phyloP scores from a whole-genome alignment of 2,113 vertebrate species.

The Anguilla japonica region DNA sequence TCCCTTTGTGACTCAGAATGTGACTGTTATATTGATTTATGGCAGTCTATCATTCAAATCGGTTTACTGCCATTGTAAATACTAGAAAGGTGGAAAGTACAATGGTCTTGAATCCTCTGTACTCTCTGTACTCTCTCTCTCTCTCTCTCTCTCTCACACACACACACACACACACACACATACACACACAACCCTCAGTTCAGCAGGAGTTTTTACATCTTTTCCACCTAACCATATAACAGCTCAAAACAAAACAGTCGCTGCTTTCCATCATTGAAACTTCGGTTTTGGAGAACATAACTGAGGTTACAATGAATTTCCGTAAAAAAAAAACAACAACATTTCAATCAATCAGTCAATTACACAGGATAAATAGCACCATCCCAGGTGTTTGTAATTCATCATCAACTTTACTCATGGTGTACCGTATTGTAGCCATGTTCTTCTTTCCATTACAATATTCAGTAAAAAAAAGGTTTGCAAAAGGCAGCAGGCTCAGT shows the following conservation, averaged over 20 bases:
- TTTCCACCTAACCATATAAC: not conserved
- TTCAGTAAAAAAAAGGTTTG: not conserved
- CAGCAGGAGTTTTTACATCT: too few relatives aligned
- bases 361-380: too few relatives aligned
- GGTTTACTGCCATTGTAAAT: not conserved
- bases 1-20: not conserved
- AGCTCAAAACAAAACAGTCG: not conserved
- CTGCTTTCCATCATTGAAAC: not conserved
- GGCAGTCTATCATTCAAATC: not conserved
- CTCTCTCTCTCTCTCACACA: not conserved
- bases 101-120: too few relatives aligned
- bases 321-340: too few relatives aligned
- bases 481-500: not conserved
- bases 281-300: not conserved
- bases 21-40: not conserved
- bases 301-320: too few relatives aligned
- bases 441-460: too few relatives aligned
- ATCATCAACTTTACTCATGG: too few relatives aligned
- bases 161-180: not conserved
- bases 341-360: too few relatives aligned
- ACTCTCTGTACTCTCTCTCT: too few relatives aligned
- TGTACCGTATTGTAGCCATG: too few relatives aligned
- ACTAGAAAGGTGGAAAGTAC: not conserved
- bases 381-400: too few relatives aligned
- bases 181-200: too few relatives aligned